A percentile compares a stretch with the other conserved stretches of the same genome.
Evolutionary conservation across 2,888 invertebrate genomes (phyloP).

Genomic region (Perizoma affinitatum): DNA sequence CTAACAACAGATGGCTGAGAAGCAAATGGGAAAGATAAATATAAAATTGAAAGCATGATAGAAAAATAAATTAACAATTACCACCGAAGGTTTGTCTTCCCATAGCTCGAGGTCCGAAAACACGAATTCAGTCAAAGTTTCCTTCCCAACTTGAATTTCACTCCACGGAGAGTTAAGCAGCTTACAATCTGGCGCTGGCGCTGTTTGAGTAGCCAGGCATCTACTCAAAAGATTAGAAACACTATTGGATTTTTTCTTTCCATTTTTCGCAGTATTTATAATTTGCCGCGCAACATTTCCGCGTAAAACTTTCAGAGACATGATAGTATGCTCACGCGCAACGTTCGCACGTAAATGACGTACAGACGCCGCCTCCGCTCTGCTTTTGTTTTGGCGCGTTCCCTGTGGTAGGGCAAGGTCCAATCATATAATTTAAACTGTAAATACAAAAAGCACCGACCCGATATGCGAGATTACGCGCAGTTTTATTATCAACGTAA

Average conservation of each 20-base stretch:
- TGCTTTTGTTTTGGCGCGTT: constrained; percentile 66
- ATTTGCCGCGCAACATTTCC: constrained; percentile 71
- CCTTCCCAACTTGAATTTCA: constrained; percentile 80
- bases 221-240: constrained; percentile 49
- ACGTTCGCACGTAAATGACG: constrained; percentile 59
- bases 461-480: constrained; percentile 49
- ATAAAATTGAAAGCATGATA: neutral
- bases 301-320: constrained; percentile 79
- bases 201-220: constrained; percentile 63
- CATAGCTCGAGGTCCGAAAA: constrained; percentile 83
- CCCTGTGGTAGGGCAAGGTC: constrained; percentile 69
- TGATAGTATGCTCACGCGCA: constrained; percentile 66
- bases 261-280: constrained; percentile 58
- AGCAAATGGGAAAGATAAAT: too few relatives aligned
- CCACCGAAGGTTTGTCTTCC: constrained; percentile 85
- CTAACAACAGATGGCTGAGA: too few relatives aligned
- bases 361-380: constrained; percentile 43
- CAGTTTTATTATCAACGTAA: constrained; percentile 43
- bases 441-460: constrained; percentile 51
- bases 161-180: constrained; percentile 74
- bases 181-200: constrained; percentile 61
- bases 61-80: constrained; percentile 69
- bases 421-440: constrained; percentile 56
- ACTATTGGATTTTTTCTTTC: constrained; percentile 44
- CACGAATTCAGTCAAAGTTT: constrained; percentile 84